Percentiles rank a stretch among this genome's conserved stretches.
These are phyloP conservation scores for Polyommatus iphigenia DNA, from an alignment of 2,888 invertebrate species.

Conservation along the genomic window DNA sequence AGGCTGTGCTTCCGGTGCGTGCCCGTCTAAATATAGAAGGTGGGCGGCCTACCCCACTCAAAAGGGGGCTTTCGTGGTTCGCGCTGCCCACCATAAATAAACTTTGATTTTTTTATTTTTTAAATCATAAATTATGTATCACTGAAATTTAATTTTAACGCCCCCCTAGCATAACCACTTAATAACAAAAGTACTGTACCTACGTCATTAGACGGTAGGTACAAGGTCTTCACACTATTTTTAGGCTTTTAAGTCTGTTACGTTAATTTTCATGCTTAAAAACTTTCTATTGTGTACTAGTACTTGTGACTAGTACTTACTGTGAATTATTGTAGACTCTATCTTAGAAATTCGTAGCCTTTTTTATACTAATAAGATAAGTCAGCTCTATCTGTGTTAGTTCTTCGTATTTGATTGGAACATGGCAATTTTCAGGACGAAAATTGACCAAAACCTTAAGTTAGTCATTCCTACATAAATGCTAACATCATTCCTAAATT, in stretches of 20 bases:
- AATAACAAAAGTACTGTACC: not conserved
- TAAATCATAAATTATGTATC: constrained; percentile 5
- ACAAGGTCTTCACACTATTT: not conserved
- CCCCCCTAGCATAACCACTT: not conserved
- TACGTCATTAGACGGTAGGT: not conserved
- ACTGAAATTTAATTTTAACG: not conserved
- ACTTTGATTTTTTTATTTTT: constrained; percentile 11
- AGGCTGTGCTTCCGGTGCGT: constrained; percentile 55
- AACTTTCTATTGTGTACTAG: not conserved
- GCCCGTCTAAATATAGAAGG: constrained; percentile 45
- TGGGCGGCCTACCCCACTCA: constrained; percentile 40
- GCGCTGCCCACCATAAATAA: constrained; percentile 16
- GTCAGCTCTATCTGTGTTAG: no score
- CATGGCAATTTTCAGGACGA: not conserved
- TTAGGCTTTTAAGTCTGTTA: not conserved
- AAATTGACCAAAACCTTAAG: not conserved
- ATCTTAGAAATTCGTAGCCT: not conserved
- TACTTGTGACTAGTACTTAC: not conserved
- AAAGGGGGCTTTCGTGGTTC: constrained; percentile 35
- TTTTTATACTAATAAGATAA: no score
- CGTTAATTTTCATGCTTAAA: not conserved
- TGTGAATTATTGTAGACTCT: not conserved
- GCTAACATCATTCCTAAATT: not conserved
- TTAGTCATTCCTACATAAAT: not conserved
- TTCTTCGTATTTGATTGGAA: no score